phyloP scores from a whole-genome alignment of 2,113 vertebrate species.

The Thamnophis sirtalis region DNA sequence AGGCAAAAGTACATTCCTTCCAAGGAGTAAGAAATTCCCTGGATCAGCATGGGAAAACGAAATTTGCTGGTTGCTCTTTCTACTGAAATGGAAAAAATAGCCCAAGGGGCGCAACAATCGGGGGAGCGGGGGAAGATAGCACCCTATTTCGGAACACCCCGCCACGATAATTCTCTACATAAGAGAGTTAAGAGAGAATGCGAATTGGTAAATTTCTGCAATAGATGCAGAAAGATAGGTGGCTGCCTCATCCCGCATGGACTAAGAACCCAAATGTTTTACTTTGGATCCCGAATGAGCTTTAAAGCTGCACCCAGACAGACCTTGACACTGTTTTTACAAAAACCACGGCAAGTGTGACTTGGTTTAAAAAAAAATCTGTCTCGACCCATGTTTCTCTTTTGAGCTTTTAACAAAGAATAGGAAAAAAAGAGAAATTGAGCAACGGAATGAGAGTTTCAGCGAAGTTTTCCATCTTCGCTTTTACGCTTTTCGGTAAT shows the following conservation, averaged over 20 bases:
- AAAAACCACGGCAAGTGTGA: background rate
- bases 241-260: background rate
- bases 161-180: background rate
- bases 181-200: background rate
- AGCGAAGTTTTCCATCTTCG: background rate
- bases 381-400: background rate
- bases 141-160: background rate
- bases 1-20: background rate
- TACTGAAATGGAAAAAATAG: background rate
- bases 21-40: background rate
- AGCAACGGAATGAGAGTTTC: background rate
- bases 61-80: background rate
- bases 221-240: background rate
- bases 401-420: background rate
- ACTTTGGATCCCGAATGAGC: background rate
- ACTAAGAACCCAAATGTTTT: background rate
- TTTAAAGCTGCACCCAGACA: background rate
- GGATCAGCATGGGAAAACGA: background rate
- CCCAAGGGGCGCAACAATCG: too few relatives aligned
- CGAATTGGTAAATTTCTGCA: background rate
- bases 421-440: too few relatives aligned
- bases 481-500: slow-evolving; percentile 42
- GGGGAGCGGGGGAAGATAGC: background rate
- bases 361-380: background rate
- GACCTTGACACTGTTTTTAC: background rate